A percentile compares a stretch with the other conserved stretches of the same genome.
Conservation (phyloP, 1,140 invertebrate genomes). For the Aphis gossypii region DNA sequence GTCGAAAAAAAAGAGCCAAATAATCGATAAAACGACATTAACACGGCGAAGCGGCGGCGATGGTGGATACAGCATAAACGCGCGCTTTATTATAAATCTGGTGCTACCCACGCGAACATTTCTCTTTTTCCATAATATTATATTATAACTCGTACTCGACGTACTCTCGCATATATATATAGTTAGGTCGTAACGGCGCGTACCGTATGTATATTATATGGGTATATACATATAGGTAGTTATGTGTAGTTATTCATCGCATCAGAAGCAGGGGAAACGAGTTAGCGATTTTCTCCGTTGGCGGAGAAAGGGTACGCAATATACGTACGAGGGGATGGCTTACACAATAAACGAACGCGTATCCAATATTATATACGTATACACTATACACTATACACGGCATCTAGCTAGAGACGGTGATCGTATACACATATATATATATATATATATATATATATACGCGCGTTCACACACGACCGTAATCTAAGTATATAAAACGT, state of each 20-base stretch:
- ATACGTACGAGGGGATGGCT: not conserved
- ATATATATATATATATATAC: not conserved
- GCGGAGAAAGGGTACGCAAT: not conserved
- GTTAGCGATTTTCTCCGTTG: not conserved
- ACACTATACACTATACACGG: too few species aligned
- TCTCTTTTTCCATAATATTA: not conserved
- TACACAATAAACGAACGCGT: not conserved
- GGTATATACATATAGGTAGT: not conserved
- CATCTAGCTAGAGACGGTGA: not conserved
- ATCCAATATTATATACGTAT: not conserved
- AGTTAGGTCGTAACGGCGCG: not conserved
- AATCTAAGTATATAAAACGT: not conserved
- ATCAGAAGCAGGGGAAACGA: not conserved
- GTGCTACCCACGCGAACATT: not conserved
- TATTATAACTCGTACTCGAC: not conserved
- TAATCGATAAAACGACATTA: not conserved
- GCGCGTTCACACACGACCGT: not conserved
- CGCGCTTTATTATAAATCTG: not conserved
- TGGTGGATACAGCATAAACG: not conserved
- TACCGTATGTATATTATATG: not conserved
- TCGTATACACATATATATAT: not conserved
- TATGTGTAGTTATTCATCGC: not conserved
- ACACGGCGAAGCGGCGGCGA: not conserved
- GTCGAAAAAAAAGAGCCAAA: not conserved
- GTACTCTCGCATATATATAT: not conserved